phyloP scores from a whole-genome alignment of 2,113 vertebrate genomes.

The Nanorana parkeri region DNA sequence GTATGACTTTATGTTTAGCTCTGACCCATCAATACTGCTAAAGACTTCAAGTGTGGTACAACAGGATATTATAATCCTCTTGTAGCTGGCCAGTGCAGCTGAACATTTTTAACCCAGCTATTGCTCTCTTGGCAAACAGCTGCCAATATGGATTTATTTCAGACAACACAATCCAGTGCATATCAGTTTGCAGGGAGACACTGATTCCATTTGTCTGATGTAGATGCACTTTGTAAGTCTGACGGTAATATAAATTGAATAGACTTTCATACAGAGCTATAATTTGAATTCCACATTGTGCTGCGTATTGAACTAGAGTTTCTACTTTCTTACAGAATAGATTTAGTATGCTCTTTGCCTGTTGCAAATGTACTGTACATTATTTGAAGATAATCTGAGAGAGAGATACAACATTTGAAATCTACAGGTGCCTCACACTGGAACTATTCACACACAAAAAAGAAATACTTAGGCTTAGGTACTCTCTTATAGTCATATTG shows the following conservation, averaged over 20 bases:
- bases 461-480: background rate
- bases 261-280: background rate
- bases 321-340: background rate
- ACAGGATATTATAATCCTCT: conserved; percentile 40
- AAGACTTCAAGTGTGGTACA: conserved; percentile 16
- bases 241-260: background rate
- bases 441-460: too few relatives aligned
- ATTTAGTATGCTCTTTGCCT: background rate
- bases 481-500: background rate
- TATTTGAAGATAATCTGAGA: conserved; percentile 1
- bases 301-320: background rate
- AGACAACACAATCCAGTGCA: background rate
- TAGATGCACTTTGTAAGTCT: background rate
- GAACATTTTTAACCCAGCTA: conserved; percentile 29
- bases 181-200: background rate
- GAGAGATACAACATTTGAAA: conserved; percentile 5
- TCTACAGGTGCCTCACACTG: background rate
- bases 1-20: conserved; percentile 1
- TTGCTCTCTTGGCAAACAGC: conserved; percentile 40
- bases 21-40: conserved; percentile 1
- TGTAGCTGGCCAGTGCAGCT: background rate
- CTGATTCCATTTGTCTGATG: conserved; percentile 34
- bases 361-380: conserved; percentile 12
- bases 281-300: background rate
- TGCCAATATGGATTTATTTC: conserved; percentile 49